These are phyloP conservation scores for Engraulis encrasicolus DNA, from an alignment of 2,113 vertebrate species.

Conservation along the genomic window DNA sequence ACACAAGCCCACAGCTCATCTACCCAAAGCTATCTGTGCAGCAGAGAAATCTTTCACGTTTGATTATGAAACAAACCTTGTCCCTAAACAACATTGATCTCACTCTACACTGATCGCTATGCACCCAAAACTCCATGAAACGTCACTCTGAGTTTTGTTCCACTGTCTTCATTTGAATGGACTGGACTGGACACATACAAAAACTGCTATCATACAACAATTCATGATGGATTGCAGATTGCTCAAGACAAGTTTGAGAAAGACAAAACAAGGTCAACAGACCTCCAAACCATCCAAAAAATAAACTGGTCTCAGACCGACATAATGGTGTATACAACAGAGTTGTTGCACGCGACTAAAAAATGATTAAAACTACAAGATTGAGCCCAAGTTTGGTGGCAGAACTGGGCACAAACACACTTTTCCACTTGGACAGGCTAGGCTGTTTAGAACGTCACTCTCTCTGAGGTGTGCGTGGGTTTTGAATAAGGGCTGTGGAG, in stretches of 20 bases:
- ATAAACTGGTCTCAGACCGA: no score
- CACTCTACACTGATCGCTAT: neutral
- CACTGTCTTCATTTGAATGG: neutral
- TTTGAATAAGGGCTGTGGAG: neutral
- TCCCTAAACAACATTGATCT: conserved; percentile 15
- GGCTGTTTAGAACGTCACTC: neutral
- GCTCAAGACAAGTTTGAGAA: neutral
- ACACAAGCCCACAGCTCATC: neutral
- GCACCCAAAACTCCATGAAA: neutral
- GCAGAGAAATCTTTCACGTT: neutral
- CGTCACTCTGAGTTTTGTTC: neutral
- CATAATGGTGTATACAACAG: no score
- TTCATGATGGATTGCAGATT: neutral
- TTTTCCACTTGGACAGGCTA: neutral
- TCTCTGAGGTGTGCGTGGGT: neutral
- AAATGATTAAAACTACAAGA: neutral
- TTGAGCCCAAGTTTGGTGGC: neutral
- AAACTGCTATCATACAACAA: neutral
- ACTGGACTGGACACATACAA: neutral
- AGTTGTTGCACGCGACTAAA: no score
- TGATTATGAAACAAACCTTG: neutral
- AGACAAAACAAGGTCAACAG: no score
- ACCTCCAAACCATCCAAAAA: no score
- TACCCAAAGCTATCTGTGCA: neutral
- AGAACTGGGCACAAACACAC: neutral